A percentile compares a stretch with the other conserved stretches of the same genome.
Conservation (phyloP, 2,888 invertebrate genomes). For the Tineola bisselliella region DNA sequence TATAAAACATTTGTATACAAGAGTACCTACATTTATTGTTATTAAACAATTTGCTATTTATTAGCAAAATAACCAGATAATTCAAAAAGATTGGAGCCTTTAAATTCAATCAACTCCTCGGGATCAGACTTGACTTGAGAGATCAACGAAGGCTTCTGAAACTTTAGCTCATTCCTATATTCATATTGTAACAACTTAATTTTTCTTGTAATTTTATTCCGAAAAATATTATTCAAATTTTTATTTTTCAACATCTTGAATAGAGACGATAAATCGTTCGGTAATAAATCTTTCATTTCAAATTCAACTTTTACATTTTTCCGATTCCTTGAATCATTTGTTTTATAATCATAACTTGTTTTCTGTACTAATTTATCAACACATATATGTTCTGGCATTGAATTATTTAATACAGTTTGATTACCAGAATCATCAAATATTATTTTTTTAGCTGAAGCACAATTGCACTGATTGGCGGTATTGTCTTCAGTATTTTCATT, state of each 20-base stretch:
- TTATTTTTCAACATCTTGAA: conserved; percentile 31
- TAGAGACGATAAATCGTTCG: conserved; percentile 34
- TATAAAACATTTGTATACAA: no score
- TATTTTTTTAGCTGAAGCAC: conserved; percentile 40
- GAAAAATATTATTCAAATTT: conserved; percentile 24
- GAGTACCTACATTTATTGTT: no score
- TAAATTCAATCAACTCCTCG: conserved; percentile 40
- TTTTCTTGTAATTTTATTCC: conserved; percentile 41
- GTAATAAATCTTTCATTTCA: conserved; percentile 28
- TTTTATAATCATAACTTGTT: neutral
- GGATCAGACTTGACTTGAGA: conserved; percentile 38
- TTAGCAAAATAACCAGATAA: conserved; percentile 36
- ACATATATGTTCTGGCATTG: conserved; percentile 36
- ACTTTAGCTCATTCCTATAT: conserved; percentile 33
- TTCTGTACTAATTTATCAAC: conserved; percentile 24
- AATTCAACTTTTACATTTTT: conserved; percentile 34
- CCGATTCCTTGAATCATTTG: conserved; percentile 6
- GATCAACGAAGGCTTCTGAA: conserved; percentile 34
- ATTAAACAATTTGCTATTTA: neutral
- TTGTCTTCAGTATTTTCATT: conserved; percentile 17
- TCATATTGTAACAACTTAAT: conserved; percentile 33
- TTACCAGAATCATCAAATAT: conserved; percentile 50
- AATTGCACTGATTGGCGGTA: conserved; percentile 27
- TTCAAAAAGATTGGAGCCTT: conserved; percentile 42
- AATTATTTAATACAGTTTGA: conserved; percentile 25